These are phyloP conservation scores for Brienomyrus brachyistius DNA, from an alignment of 2,113 vertebrate genomes.

Conservation along the genomic window DNA sequence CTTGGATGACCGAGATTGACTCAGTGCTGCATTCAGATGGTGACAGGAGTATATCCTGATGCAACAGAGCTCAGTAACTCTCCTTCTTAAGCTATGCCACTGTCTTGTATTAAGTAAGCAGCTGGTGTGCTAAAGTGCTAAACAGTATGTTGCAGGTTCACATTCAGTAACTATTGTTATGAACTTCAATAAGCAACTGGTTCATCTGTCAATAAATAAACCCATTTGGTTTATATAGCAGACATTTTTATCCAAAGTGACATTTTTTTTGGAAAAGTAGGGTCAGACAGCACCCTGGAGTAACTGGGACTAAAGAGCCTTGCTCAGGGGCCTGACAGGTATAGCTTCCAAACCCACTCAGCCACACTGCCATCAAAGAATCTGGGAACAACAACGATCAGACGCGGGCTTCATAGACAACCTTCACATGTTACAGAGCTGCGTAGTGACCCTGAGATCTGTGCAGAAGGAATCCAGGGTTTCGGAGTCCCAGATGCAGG, in stretches of 20 bases:
- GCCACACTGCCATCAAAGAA: not conserved
- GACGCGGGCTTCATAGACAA: not conserved
- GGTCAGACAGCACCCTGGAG: not conserved
- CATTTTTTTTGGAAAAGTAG: too few species aligned
- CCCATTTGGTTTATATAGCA: not conserved
- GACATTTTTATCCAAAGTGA: not conserved
- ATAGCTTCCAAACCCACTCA: not conserved
- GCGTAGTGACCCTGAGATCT: not conserved
- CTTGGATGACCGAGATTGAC: not conserved
- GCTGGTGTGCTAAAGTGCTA: not conserved
- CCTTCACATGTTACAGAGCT: not conserved
- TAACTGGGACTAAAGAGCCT: not conserved
- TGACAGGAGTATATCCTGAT: not conserved
- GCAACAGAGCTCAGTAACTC: not conserved
- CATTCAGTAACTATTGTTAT: not conserved
- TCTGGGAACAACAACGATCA: not conserved
- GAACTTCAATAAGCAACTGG: not conserved
- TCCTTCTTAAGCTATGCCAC: not conserved
- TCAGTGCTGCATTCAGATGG: not conserved
- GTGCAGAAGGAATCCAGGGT: not conserved
- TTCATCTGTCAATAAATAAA: not conserved
- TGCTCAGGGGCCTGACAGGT: not conserved
- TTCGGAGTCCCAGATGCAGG: not conserved
- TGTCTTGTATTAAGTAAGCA: not conserved
- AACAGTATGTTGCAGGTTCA: not conserved